These are phyloP conservation scores for Uria lomvia DNA, from an alignment of 2,113 vertebrate genomes.

Conservation along the genomic window DNA sequence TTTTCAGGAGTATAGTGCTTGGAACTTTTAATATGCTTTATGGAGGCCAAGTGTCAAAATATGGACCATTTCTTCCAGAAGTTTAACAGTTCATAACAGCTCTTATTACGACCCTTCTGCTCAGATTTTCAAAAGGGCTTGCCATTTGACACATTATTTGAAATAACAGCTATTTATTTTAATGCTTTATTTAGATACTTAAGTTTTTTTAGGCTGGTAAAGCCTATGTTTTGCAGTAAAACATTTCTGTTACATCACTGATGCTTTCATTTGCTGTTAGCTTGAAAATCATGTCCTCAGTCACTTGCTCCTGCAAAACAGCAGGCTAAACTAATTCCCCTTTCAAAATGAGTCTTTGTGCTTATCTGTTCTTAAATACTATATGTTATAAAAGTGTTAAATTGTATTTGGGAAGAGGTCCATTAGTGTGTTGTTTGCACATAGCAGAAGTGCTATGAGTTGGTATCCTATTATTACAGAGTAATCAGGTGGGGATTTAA, in stretches of 20 bases:
- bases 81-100: not conserved
- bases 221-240: not conserved
- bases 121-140: not conserved
- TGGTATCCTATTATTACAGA: slow-evolving; percentile 55
- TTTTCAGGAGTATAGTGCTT: not conserved
- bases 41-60: not conserved
- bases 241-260: not conserved
- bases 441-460: slow-evolving; percentile 22
- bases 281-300: not conserved
- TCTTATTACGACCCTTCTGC: not conserved
- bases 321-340: not conserved
- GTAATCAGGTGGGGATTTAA: slow-evolving; percentile 65
- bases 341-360: slow-evolving; percentile 16
- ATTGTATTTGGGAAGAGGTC: slow-evolving; percentile 53
- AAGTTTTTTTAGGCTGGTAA: not conserved
- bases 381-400: slow-evolving; percentile 35
- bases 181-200: not conserved
- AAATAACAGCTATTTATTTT: not conserved
- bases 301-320: not conserved
- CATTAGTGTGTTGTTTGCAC: slow-evolving; percentile 43
- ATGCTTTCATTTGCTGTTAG: not conserved
- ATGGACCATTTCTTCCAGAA: not conserved
- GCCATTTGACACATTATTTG: not conserved
- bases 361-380: slow-evolving; percentile 39
- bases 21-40: not conserved